Conservation (phyloP, 2,888 invertebrate genomes). For the Anagyrus pseudococci region DNA sequence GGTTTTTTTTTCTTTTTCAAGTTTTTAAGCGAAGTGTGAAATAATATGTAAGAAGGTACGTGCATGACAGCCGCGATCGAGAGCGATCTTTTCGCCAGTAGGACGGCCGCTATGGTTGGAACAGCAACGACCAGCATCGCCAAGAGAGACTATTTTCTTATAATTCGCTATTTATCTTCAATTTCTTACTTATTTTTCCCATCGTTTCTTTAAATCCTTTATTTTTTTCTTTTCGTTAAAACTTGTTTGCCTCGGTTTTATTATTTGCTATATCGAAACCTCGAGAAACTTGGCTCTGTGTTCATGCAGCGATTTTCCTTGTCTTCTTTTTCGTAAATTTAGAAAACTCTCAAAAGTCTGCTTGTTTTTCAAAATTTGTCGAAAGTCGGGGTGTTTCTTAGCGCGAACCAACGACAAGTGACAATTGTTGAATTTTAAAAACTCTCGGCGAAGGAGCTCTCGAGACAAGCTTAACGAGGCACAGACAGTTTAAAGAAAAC, state of each 20-base stretch:
- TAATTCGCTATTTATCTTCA: constrained; percentile 22
- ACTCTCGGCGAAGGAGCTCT: no score
- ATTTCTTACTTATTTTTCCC: constrained; percentile 27
- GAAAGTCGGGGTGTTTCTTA: no score
- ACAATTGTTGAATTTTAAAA: no score
- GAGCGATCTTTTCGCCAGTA: constrained; percentile 35
- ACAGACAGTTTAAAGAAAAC: constrained; percentile 29
- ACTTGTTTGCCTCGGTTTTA: constrained; percentile 42
- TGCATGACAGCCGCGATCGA: constrained; percentile 26
- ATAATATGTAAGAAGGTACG: constrained; percentile 36
- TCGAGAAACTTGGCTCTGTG: constrained; percentile 31
- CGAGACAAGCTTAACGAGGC: no score
- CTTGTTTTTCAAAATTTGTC: no score
- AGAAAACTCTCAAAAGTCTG: no score
- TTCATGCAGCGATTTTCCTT: no score
- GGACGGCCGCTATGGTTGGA: constrained; percentile 58
- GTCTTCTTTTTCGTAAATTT: no score
- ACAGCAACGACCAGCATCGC: constrained; percentile 62
- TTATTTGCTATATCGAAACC: constrained; percentile 44
- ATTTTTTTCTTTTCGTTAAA: constrained; percentile 38
- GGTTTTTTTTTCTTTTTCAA: no score
- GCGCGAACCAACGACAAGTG: no score
- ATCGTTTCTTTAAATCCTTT: constrained; percentile 42
- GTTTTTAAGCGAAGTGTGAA: no score
- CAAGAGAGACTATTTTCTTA: constrained; percentile 48